phyloP scores from a whole-genome alignment of 23 tunicate species.

The Pegea sp. region DNA sequence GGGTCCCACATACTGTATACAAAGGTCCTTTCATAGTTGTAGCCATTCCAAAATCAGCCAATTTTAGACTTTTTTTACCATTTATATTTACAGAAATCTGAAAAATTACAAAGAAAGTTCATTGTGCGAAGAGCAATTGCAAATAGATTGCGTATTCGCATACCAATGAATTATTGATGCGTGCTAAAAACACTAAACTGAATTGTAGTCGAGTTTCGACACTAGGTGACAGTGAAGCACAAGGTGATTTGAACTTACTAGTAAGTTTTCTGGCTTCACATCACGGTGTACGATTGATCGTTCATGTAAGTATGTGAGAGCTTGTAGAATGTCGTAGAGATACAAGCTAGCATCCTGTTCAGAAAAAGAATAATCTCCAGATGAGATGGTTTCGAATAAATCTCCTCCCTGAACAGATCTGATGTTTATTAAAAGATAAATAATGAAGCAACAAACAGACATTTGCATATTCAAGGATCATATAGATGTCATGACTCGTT shows the following conservation, averaged over 20 bases:
- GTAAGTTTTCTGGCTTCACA: conserved; percentile 88
- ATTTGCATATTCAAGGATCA: conserved; percentile 58
- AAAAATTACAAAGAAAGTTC: not conserved
- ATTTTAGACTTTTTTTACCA: conserved; percentile 59
- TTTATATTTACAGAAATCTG: conserved; percentile 25
- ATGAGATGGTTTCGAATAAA: conserved; percentile 71
- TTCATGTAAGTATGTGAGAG: conserved; percentile 66
- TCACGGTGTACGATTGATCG: conserved; percentile 81
- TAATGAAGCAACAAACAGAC: conserved; percentile 7
- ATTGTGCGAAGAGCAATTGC: too few relatives aligned
- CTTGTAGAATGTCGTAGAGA: conserved; percentile 47
- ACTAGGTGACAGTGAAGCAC: too few relatives aligned
- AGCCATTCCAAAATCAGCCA: conserved; percentile 97
- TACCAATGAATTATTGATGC: too few relatives aligned
- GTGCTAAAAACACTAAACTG: too few relatives aligned
- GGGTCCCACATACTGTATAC: conserved; percentile 90
- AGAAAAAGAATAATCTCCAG: conserved; percentile 32
- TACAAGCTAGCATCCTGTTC: conserved; percentile 75
- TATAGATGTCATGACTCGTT: conserved; percentile 21
- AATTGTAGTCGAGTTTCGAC: too few relatives aligned
- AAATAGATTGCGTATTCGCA: too few relatives aligned
- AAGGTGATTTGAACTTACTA: conserved; percentile 39
- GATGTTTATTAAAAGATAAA: conserved; percentile 1
- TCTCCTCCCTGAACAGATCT: conserved; percentile 58
- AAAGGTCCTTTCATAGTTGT: conserved; percentile 56